Evolutionary conservation across 2,888 invertebrate genomes (phyloP), one percentile per base, ranked within the genome.

Genomic region (Drosophila anceps): DNA sequence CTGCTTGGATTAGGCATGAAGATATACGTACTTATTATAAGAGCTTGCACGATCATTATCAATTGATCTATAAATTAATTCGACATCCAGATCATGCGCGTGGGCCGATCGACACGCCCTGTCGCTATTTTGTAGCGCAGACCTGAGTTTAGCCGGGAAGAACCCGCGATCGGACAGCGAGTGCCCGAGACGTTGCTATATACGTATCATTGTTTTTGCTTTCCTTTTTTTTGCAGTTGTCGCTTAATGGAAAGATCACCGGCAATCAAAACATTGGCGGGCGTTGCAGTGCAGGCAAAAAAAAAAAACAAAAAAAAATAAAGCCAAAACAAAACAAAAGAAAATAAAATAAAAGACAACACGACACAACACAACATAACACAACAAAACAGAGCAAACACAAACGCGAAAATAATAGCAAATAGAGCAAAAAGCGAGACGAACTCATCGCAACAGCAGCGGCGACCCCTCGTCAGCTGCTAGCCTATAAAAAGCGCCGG

Each of bases 401-500:
- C 37, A 20, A 58, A 63, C 18, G 41, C 55, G 37, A 58, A 50
- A 65, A 65, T 41, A 51, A 66, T 62, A 31, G 51, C 69, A 80
- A 80, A 71, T 44, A 59, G 58, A 67, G 70, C 60, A 67, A 75
- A 58, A 63, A 43, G 15, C 59, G 50, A 59, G 55, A 35, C 53
- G 41, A 37, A 41, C 58, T 39, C 37, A 63, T 31, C 35, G 60
- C 54, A 39, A 33, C 41, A 24, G 24, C 46, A n/a, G 15, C 46
- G 55, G 24, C 57, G 48, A 31, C 61, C 53, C 51, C 63, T 57
- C 43, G 68, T 12, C 20, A 33, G 33, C 51, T 8, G 51, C 33
- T 24, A 35, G 63, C 74, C 76, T 82, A 85, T 84, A 85, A 74
- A 82, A 85, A 71, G 69, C 61, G 55, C 73, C 84, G 69, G 81